Conservation (phyloP, 1,140 invertebrate species). For the Lepidurus packardi region DNA sequence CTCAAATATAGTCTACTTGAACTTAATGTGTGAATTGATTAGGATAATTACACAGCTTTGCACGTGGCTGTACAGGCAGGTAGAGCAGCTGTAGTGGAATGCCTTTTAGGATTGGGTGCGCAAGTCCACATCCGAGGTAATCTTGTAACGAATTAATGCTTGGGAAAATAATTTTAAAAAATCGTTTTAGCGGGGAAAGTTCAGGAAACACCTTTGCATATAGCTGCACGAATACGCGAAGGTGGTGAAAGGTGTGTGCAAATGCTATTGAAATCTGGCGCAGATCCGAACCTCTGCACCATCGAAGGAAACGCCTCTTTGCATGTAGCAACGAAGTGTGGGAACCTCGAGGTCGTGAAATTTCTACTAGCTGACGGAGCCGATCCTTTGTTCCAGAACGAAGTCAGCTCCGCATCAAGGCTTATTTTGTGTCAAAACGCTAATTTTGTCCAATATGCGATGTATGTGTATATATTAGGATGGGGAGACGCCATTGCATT, state of each 20-base stretch:
- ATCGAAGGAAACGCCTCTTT: slow-evolving; percentile 87
- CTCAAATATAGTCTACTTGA: neutral
- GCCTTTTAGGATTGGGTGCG: slow-evolving; percentile 89
- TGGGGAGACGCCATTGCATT: slow-evolving; percentile 91
- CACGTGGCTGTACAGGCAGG: slow-evolving; percentile 96
- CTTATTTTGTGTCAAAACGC: neutral
- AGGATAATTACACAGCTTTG: slow-evolving; percentile 97
- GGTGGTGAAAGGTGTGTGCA: slow-evolving; percentile 93
- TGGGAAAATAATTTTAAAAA: too few species aligned
- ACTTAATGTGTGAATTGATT: slow-evolving; percentile 34
- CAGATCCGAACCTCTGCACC: slow-evolving; percentile 83
- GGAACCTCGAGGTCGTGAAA: slow-evolving; percentile 75
- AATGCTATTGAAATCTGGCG: slow-evolving; percentile 95
- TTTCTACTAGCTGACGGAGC: slow-evolving; percentile 84
- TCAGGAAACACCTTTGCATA: slow-evolving; percentile 89
- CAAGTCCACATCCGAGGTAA: slow-evolving; percentile 86
- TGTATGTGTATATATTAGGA: slow-evolving; percentile 52
- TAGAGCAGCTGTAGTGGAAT: slow-evolving; percentile 93
- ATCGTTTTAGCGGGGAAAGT: slow-evolving; percentile 59
- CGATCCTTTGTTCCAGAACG: slow-evolving; percentile 81
- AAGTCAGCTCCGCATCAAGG: slow-evolving; percentile 55
- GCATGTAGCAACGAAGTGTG: slow-evolving; percentile 68
- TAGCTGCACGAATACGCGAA: slow-evolving; percentile 84
- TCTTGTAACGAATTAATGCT: slow-evolving; percentile 19
- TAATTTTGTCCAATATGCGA: slow-evolving; percentile 23